Base-by-base conservation (phyloP, 2,113 vertebrate genomes). In the Nothocercus nigrocapillus region DNA sequence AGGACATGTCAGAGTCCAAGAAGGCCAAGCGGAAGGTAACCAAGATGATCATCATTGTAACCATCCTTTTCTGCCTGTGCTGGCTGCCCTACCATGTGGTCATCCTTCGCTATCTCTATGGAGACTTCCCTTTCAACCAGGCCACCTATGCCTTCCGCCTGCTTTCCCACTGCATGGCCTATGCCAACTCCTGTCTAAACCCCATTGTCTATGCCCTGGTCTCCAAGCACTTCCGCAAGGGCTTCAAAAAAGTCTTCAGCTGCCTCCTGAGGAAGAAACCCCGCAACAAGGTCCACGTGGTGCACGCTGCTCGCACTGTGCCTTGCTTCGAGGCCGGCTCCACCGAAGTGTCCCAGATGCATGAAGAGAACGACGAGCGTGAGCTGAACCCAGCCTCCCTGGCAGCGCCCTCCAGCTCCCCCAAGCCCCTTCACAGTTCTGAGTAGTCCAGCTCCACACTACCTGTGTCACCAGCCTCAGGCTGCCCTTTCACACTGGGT, bases 21-120 rank as follows among this genome's bases (percentile, higher is more conserved):
- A 97, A 98, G 84, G 98, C 98, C 89, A 99, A 99, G 82, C 95
- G 98, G 40, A 99, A 99, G 82, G 99, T 99, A 85, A 99, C 99
- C 92, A 99, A 99, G 95, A 99, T 99, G 98, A 98, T 99, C 93
- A 98, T 99, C 84, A 98, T 99, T 4, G 98, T 99, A 94, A 99
- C 98, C 0, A 98, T 98, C 88, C 98, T 99, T 15, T 99, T 99
- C 97, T 99, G 99, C 85, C 97, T 99, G 63, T 99, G 99, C 89
- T 99, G 99, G 98, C 97, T 99, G 72, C 98, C 98, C 5, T 98
- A 99, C 93, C 98, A 99, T 0, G 96, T 99, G 59, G 98, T 99
- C 53, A 98, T 99, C 89, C 89, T 99, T 76, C 98, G 98, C 90
- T 99, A 99, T 90, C 98, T 98, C 47, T 99, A 98, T 0, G 98